These are phyloP conservation scores for Sphaerodactylus townsendi DNA, from an alignment of 2,113 vertebrate species.

Conservation along the genomic window DNA sequence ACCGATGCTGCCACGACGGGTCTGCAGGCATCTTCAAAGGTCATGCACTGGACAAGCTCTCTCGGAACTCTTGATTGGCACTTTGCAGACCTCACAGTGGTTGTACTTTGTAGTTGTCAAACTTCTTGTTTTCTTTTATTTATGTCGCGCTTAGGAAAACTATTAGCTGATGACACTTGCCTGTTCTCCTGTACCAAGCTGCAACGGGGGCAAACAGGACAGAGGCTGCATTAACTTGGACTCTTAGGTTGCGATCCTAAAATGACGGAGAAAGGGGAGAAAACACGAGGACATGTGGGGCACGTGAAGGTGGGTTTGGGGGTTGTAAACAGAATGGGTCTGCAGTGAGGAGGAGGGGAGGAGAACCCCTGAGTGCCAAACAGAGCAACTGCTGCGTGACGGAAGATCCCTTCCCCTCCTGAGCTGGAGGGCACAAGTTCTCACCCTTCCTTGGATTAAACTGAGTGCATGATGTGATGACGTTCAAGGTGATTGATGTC, in stretches of 20 bases:
- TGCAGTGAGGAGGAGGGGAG: conserved; percentile 15
- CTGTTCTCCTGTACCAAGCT: conserved; percentile 38
- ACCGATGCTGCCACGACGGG: background rate
- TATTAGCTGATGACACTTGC: conserved; percentile 53
- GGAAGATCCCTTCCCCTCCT: conserved; percentile 16
- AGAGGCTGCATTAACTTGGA: accelerated
- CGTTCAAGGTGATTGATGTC: conserved; percentile 56
- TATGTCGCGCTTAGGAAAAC: conserved; percentile 51
- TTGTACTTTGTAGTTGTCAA: conserved; percentile 61
- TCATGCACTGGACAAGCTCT: conserved; percentile 61
- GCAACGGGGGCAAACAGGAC: background rate
- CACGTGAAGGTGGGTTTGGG: background rate
- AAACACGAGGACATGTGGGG: background rate
- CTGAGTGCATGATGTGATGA: background rate
- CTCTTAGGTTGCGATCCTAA: background rate
- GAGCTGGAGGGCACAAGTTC: background rate
- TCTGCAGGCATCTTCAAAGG: conserved; percentile 47
- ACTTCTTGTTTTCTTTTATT: conserved; percentile 67
- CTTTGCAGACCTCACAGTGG: conserved; percentile 8
- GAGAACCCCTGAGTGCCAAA: conserved; percentile 56
- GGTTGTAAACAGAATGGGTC: background rate
- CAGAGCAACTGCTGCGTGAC: background rate
- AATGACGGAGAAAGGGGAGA: background rate
- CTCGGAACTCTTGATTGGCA: conserved; percentile 50
- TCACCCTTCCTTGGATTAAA: conserved; percentile 39